Evolutionary conservation across 1,140 invertebrate species (phyloP).

Genomic region (Idris sp.): DNA sequence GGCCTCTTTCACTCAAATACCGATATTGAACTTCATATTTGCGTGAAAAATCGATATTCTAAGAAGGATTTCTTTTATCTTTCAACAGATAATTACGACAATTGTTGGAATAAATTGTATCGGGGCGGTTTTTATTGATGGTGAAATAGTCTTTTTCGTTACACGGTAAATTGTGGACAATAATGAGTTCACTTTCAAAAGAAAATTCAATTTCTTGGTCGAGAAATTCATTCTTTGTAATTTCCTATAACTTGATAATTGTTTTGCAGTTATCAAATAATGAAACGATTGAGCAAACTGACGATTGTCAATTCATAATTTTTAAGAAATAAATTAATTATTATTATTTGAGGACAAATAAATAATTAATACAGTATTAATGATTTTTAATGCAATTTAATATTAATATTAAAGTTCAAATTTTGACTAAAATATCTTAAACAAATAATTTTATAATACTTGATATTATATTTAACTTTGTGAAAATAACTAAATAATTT

Average conservation of each 20-base stretch:
- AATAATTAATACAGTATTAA: no score
- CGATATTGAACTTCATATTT: slow-evolving; percentile 41
- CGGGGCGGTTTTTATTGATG: slow-evolving; percentile 7
- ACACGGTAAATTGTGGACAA: slow-evolving; percentile 1
- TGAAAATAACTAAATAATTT: no score
- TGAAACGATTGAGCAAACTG: slow-evolving; percentile 13
- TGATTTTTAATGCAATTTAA: no score
- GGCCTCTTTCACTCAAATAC: slow-evolving; percentile 24
- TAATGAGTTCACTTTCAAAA: slow-evolving; percentile 18
- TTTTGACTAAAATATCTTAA: no score
- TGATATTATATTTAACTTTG: no score
- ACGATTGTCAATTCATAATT: no score
- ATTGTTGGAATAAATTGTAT: slow-evolving; percentile 37
- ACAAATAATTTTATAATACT: no score
- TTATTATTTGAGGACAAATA: no score
- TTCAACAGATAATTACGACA: slow-evolving; percentile 34
- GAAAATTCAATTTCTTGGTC: slow-evolving; percentile 4
- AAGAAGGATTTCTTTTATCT: slow-evolving; percentile 31
- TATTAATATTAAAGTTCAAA: no score
- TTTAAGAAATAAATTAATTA: no score
- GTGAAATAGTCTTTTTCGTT: slow-evolving; percentile 8
- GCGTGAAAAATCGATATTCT: slow-evolving; percentile 34
- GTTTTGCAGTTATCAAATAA: background rate
- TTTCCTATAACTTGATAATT: slow-evolving; percentile 6
- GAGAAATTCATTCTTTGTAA: background rate